Conservation (phyloP, 1,140 invertebrate genomes). For the Drosophila yakuba region DNA sequence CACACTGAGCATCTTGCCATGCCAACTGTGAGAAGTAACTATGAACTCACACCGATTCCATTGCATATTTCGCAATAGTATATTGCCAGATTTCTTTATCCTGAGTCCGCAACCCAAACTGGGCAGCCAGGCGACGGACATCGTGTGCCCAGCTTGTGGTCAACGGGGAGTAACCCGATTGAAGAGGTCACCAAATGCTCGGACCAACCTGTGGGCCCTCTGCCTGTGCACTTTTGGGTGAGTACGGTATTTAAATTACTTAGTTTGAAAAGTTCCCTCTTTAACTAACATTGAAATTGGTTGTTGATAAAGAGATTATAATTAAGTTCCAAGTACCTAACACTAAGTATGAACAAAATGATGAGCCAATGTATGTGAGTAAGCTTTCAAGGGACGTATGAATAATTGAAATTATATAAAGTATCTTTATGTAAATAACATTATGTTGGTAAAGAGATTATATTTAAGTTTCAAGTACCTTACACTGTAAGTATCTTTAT, state of each 20-base stretch:
- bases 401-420: too few species aligned
- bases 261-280: neutral
- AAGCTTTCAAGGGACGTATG: too few species aligned
- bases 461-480: too few species aligned
- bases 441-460: too few species aligned
- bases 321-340: neutral
- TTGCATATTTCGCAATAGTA: too few species aligned
- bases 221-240: slow-evolving; percentile 58
- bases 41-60: too few species aligned
- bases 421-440: too few species aligned
- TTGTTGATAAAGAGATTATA: neutral
- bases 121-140: slow-evolving; percentile 3
- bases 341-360: too few species aligned
- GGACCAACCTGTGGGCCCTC: slow-evolving; percentile 38
- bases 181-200: slow-evolving; percentile 13
- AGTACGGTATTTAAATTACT: neutral
- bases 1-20: neutral
- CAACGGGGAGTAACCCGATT: slow-evolving; percentile 24
- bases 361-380: too few species aligned
- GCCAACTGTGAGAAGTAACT: slow-evolving; percentile 14
- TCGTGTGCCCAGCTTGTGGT: slow-evolving; percentile 65
- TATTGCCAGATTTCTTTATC: slow-evolving; percentile 28
- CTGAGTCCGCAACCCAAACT: slow-evolving; percentile 39
- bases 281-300: neutral
- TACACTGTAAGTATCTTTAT: too few species aligned